These are phyloP conservation scores for Rhipidura dahli DNA, from an alignment of 2,113 vertebrate species.

Conservation along the genomic window DNA sequence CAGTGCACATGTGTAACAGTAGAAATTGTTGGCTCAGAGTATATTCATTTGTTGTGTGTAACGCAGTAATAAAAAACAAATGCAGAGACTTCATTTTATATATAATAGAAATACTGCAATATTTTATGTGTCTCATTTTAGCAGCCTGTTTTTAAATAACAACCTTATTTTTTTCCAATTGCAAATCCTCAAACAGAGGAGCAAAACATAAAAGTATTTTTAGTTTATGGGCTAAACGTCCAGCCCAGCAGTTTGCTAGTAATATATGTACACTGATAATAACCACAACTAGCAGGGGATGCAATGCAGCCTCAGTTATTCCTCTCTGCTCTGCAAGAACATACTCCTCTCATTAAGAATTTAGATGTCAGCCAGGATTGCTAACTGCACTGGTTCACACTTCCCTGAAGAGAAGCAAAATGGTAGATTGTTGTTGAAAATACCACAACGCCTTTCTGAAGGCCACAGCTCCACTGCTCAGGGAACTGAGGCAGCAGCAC, in stretches of 20 bases:
- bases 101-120: conserved; percentile 65
- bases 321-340: conserved; percentile 7
- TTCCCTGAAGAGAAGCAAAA: conserved; percentile 13
- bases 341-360: conserved; percentile 21
- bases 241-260: conserved; percentile 51
- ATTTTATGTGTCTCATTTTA: conserved; percentile 69
- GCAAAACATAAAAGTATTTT: conserved; percentile 58
- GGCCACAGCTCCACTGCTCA: background rate
- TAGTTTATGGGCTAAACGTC: conserved; percentile 49
- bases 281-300: conserved; percentile 56
- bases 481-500: background rate
- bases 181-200: conserved; percentile 52
- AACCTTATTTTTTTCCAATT: conserved; percentile 39
- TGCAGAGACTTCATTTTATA: conserved; percentile 55
- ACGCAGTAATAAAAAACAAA: conserved; percentile 66
- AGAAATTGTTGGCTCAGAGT: conserved; percentile 61
- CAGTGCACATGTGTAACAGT: conserved; percentile 54
- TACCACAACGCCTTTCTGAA: background rate
- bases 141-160: conserved; percentile 64
- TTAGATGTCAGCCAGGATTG: conserved; percentile 27
- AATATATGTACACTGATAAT: conserved; percentile 47
- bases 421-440: background rate
- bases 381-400: conserved; percentile 6
- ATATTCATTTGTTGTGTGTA: conserved; percentile 66
- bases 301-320: conserved; percentile 27